Percentiles rank a stretch among this genome's conserved stretches.
Conservation (phyloP, 2,888 invertebrate species). For the Dryocosmus kuriphilus region DNA sequence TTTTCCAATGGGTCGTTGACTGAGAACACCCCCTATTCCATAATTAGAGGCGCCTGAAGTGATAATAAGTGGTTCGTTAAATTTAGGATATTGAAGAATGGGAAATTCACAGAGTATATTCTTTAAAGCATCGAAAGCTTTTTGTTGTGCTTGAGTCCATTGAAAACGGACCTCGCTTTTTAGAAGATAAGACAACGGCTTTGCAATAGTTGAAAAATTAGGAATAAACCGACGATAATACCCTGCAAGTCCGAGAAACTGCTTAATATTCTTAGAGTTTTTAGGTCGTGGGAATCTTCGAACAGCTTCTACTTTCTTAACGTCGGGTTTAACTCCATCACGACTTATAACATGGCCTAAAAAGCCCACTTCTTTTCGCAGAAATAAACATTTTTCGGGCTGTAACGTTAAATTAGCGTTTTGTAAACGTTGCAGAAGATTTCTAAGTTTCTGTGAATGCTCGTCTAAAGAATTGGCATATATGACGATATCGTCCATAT, state of each 20-base stretch:
- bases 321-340: neutral
- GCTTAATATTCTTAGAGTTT: neutral
- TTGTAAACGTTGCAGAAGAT: neutral
- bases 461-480: neutral
- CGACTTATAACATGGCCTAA: neutral
- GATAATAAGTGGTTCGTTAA: neutral
- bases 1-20: neutral
- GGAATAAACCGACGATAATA: constrained; percentile 21
- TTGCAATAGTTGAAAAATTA: constrained; percentile 51
- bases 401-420: constrained; percentile 53
- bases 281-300: neutral
- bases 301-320: neutral
- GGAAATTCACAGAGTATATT: constrained; percentile 32
- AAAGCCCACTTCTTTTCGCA: neutral
- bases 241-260: neutral
- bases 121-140: constrained; percentile 39
- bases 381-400: neutral
- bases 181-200: constrained; percentile 60
- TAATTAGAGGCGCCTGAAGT: neutral
- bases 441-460: neutral
- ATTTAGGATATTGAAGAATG: neutral
- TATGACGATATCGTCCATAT: constrained; percentile 1
- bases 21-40: neutral
- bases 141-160: constrained; percentile 49
- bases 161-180: constrained; percentile 53